These are phyloP conservation scores for Mycteria americana DNA, from an alignment of 2,797 vertebrate species.

Conservation along the genomic window DNA sequence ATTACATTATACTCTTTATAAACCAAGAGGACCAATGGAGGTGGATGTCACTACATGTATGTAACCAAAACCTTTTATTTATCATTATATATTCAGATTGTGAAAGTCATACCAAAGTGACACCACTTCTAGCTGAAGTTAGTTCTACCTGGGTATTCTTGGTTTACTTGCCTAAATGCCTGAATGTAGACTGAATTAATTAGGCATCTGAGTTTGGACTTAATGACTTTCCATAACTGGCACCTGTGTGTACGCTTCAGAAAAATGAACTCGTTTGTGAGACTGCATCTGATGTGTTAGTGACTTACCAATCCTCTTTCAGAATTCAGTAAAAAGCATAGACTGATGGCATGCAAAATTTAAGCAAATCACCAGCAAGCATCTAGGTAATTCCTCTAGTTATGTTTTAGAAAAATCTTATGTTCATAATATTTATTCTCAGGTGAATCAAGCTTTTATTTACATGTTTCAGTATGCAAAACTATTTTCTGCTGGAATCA, in stretches of 20 bases:
- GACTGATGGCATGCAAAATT: not conserved
- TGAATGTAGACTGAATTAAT: not conserved
- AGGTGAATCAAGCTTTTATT: not conserved
- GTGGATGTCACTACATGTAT: not conserved
- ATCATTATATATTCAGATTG: not conserved
- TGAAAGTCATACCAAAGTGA: not conserved
- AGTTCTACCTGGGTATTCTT: not conserved
- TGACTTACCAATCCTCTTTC: not conserved
- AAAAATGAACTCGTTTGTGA: not conserved
- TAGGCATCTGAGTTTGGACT: not conserved
- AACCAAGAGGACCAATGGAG: not conserved
- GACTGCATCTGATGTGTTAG: not conserved
- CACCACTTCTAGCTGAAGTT: not conserved
- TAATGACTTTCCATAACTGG: not conserved
- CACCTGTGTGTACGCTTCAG: not conserved
- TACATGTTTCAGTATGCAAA: not conserved
- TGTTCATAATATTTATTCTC: not conserved
- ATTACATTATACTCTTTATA: not conserved
- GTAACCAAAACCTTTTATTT: not conserved
- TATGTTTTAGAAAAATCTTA: not conserved
- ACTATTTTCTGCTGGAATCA: not conserved
- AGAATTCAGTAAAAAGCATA: not conserved
- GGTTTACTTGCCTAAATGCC: not conserved
- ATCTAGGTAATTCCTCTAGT: not conserved
- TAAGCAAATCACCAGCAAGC: not conserved